These are phyloP conservation scores for Hozukius guyotensis DNA, from an alignment of 2,797 vertebrate species.

Conservation along the genomic window DNA sequence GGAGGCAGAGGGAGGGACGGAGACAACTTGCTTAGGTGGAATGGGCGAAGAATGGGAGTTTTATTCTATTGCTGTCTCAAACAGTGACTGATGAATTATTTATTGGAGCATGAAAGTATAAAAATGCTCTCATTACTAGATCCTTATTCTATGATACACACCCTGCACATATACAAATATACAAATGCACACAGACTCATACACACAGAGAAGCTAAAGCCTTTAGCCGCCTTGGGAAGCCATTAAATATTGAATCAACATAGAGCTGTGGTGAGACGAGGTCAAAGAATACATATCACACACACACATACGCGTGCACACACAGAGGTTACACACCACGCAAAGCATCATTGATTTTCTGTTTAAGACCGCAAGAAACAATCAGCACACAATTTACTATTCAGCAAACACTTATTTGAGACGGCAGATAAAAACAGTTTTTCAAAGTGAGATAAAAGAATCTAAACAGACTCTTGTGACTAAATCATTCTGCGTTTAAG, in stretches of 20 bases:
- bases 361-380: constrained; percentile 59
- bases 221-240: constrained; percentile 17
- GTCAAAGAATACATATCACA: constrained; percentile 59
- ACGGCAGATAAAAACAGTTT: constrained; percentile 21
- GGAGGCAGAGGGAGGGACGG: constrained; percentile 21
- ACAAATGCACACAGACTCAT: not conserved
- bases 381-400: constrained; percentile 60
- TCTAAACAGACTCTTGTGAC: constrained; percentile 9
- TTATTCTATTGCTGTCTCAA: constrained; percentile 50
- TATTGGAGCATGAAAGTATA: constrained; percentile 32
- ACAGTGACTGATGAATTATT: constrained; percentile 53
- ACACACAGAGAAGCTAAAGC: constrained; percentile 7
- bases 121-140: constrained; percentile 32
- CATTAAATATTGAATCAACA: constrained; percentile 68
- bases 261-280: constrained; percentile 43
- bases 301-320: not conserved
- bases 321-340: constrained; percentile 40
- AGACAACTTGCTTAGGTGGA: constrained; percentile 39
- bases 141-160: constrained; percentile 19
- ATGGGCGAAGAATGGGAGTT: constrained; percentile 39
- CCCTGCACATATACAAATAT: constrained; percentile 10
- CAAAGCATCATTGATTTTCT: constrained; percentile 61
- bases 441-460: constrained; percentile 30
- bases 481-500: constrained; percentile 11
- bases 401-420: constrained; percentile 51